Evolutionary conservation across 2,888 invertebrate genomes (phyloP).

Genomic region (Campoplex nolae): DNA sequence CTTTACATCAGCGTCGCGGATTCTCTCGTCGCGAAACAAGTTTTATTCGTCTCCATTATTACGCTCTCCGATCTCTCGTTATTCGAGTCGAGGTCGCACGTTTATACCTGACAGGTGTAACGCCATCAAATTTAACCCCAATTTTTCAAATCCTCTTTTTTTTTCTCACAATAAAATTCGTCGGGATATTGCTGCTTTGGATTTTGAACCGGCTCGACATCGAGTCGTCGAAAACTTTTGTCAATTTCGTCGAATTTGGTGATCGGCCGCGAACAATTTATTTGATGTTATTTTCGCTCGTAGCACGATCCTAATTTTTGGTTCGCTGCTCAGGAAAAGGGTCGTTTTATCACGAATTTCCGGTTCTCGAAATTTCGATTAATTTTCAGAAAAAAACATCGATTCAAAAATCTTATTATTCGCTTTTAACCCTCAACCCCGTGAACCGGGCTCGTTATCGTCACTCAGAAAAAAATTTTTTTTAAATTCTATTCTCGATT

Average conservation of each 20-base stretch:
- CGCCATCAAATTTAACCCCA: neutral
- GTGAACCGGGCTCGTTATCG: too few species aligned
- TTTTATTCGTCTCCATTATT: conserved; percentile 46
- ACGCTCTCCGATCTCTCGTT: conserved; percentile 44
- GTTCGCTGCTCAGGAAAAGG: too few species aligned
- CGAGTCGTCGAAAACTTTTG: neutral
- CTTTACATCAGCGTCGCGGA: neutral
- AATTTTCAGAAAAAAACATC: too few species aligned
- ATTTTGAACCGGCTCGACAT: neutral
- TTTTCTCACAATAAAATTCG: neutral
- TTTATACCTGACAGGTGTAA: conserved; percentile 51
- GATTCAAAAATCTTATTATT: neutral
- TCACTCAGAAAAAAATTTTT: too few species aligned
- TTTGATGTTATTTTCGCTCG: too few species aligned
- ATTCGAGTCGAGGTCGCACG: conserved; percentile 57
- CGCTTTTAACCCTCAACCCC: too few species aligned
- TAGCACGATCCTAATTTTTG: too few species aligned
- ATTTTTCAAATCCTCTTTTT: conserved; percentile 6
- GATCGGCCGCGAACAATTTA: too few species aligned
- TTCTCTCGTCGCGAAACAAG: conserved; percentile 52
- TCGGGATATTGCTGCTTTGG: neutral
- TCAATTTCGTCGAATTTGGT: too few species aligned
- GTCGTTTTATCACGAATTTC: too few species aligned
- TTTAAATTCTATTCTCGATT: too few species aligned
- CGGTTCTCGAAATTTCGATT: too few species aligned